A percentile compares a stretch with the other conserved stretches of the same genome.
These are phyloP conservation scores for Labrus mixtus DNA, from an alignment of 2,113 vertebrate species.

Conservation along the genomic window DNA sequence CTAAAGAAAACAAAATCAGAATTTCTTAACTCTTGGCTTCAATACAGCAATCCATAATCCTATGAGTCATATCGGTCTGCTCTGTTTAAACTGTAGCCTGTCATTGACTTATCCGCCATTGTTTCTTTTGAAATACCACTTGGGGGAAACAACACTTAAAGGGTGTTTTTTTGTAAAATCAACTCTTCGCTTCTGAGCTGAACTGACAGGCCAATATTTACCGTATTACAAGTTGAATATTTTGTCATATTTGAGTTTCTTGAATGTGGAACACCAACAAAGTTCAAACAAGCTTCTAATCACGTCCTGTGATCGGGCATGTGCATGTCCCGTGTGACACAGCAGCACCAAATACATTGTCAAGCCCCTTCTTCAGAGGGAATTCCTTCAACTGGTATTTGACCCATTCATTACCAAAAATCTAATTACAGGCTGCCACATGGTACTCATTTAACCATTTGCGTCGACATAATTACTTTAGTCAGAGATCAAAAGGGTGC, in stretches of 20 bases:
- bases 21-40: no score
- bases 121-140: constrained; percentile 13
- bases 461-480: constrained; percentile 60
- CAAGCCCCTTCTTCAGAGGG: constrained; percentile 17
- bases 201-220: background rate
- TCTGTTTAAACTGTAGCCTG: background rate
- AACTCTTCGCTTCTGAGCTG: background rate
- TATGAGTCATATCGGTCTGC: no score
- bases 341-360: background rate
- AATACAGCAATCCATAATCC: no score
- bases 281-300: constrained; percentile 21
- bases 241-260: background rate
- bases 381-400: constrained; percentile 50
- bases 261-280: background rate
- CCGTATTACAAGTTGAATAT: background rate
- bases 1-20: no score
- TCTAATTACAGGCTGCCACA: constrained; percentile 75
- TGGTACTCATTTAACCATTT: constrained; percentile 57
- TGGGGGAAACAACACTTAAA: background rate
- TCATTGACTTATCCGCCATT: background rate
- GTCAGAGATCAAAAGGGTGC: constrained; percentile 46
- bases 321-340: constrained; percentile 17
- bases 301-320: background rate
- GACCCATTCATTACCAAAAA: constrained; percentile 76
- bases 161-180: background rate